phyloP scores from a whole-genome alignment of 2,797 vertebrate species.

The Hyperoplus lanceolatus region DNA sequence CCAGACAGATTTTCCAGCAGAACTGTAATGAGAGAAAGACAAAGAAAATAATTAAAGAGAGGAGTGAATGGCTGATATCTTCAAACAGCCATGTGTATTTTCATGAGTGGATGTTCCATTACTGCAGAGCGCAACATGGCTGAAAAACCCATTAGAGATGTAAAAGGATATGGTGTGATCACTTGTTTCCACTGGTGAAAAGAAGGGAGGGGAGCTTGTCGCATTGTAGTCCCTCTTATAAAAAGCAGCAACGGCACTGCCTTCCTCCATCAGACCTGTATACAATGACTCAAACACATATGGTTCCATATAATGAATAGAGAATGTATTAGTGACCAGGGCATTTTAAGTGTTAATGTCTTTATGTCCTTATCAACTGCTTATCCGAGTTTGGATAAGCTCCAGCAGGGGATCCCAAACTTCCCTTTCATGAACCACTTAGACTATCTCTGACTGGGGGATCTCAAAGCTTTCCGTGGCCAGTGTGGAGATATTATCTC shows the following conservation, averaged over 20 bases:
- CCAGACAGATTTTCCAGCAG: conserved; percentile 49
- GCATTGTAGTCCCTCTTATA: conserved; percentile 61
- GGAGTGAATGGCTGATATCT: conserved; percentile 64
- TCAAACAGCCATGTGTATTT: conserved; percentile 74
- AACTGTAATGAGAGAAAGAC: conserved; percentile 41
- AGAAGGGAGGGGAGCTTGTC: conserved; percentile 63
- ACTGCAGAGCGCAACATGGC: conserved; percentile 73
- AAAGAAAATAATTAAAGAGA: conserved; percentile 6
- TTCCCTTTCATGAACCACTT: too few species aligned
- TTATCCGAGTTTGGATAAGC: too few species aligned
- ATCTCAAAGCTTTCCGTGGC: too few species aligned
- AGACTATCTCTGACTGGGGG: too few species aligned
- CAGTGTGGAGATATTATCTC: too few species aligned
- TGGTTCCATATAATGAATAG: not conserved
- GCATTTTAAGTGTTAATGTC: not conserved
- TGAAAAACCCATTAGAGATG: conserved; percentile 79
- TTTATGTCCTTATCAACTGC: too few species aligned
- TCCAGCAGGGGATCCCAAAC: too few species aligned
- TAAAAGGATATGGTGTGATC: conserved; percentile 79
- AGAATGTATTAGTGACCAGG: too few species aligned
- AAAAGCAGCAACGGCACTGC: conserved; percentile 42
- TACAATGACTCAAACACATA: not conserved
- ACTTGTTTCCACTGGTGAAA: conserved; percentile 81
- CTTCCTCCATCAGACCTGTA: conserved; percentile 8
- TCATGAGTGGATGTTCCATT: conserved; percentile 75